Conservation (phyloP, 2,797 vertebrate species). For the Semotilus atromaculatus region DNA sequence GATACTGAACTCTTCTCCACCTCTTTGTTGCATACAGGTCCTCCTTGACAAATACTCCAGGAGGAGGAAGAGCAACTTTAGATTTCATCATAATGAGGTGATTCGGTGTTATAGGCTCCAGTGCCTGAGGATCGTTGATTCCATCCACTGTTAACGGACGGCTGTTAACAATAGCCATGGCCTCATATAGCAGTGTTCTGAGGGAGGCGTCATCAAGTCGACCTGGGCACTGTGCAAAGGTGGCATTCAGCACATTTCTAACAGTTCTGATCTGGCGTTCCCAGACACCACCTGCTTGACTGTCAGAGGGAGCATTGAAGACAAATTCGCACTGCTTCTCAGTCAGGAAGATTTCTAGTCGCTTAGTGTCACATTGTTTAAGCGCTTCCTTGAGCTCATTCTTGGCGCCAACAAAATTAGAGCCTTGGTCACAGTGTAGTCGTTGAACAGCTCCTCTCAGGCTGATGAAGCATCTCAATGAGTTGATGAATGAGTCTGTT, state of each 20-base stretch:
- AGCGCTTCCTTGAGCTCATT: too few relatives aligned
- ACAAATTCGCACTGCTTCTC: too few relatives aligned
- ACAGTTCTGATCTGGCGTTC: neutral
- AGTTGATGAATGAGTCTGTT: too few relatives aligned
- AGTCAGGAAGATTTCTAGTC: too few relatives aligned
- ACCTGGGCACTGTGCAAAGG: slow-evolving; percentile 10
- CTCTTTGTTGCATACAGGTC: slow-evolving; percentile 47
- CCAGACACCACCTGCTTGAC: neutral
- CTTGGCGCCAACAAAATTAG: too few relatives aligned
- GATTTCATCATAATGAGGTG: slow-evolving; percentile 52
- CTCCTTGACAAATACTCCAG: slow-evolving; percentile 51
- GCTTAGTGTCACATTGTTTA: too few relatives aligned
- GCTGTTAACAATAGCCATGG: neutral
- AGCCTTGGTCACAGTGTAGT: too few relatives aligned
- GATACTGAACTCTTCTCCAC: slow-evolving; percentile 27
- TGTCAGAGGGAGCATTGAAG: too few relatives aligned
- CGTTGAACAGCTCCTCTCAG: too few relatives aligned
- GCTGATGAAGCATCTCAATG: too few relatives aligned
- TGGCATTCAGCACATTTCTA: neutral
- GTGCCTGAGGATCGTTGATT: neutral
- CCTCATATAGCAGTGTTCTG: slow-evolving; percentile 12
- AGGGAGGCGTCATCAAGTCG: slow-evolving; percentile 4
- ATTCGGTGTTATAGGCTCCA: slow-evolving; percentile 1
- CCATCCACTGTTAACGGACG: neutral
- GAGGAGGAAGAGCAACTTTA: slow-evolving; percentile 50